phyloP scores from a whole-genome alignment of 2,888 invertebrate genomes.

The Dromius quadrimaculatus region DNA sequence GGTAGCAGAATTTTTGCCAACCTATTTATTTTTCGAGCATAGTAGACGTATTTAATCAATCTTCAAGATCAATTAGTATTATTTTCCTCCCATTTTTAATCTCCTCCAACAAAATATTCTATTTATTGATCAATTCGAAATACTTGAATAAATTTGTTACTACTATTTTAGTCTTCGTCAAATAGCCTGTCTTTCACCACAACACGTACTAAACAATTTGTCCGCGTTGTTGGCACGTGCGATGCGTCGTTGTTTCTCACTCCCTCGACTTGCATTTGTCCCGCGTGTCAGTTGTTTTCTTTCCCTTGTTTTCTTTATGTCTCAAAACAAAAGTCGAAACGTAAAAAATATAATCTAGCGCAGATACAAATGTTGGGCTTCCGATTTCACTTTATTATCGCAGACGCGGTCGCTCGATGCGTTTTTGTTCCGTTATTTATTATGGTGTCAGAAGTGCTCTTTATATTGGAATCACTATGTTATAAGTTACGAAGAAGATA shows the following conservation, averaged over 20 bases:
- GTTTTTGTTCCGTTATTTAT: constrained; percentile 2
- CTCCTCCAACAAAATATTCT: too few relatives aligned
- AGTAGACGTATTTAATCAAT: too few relatives aligned
- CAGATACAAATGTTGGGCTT: constrained; percentile 10
- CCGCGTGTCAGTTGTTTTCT: constrained; percentile 31
- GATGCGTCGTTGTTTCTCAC: constrained; percentile 13
- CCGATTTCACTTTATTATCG: constrained; percentile 34
- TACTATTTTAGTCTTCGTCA: not conserved
- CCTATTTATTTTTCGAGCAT: too few relatives aligned
- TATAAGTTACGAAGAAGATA: too few relatives aligned
- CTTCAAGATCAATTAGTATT: too few relatives aligned
- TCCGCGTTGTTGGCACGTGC: constrained; percentile 33
- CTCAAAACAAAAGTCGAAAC: constrained; percentile 38
- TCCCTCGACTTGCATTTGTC: constrained; percentile 32
- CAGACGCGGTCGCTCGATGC: not conserved
- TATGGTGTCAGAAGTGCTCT: constrained; percentile 3
- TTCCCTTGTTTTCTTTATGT: constrained; percentile 36
- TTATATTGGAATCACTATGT: too few relatives aligned
- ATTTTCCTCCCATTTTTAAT: too few relatives aligned
- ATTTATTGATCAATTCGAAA: too few relatives aligned
- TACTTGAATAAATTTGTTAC: too few relatives aligned
- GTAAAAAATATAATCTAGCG: constrained; percentile 36
- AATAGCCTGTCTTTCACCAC: not conserved
- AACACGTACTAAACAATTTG: constrained; percentile 40
- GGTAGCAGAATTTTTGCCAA: too few relatives aligned